A percentile compares a stretch with the other conserved stretches of the same genome.
Evolutionary conservation across 1,140 invertebrate genomes (phyloP).

Genomic region (Ceratina calcarata): DNA sequence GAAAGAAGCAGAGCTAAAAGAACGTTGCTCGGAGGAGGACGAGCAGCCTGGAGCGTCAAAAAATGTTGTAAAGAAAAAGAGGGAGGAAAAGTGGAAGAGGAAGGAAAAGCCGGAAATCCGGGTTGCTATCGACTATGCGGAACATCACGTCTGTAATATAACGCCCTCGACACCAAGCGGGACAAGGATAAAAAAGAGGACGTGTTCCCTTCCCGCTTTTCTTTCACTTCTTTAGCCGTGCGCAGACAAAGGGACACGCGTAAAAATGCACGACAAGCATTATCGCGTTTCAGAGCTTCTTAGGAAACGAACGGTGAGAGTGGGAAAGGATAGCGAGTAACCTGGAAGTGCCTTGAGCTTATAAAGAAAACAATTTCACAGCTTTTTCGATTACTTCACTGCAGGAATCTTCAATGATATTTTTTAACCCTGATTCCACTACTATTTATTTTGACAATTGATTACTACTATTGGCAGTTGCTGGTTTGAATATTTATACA

Average conservation of each 20-base stretch:
- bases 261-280: slow-evolving; percentile 20
- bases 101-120: slow-evolving; percentile 35
- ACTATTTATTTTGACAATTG: too few species aligned
- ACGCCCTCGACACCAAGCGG: slow-evolving; percentile 5
- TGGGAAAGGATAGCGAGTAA: not conserved
- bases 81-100: slow-evolving; percentile 8
- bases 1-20: too few species aligned
- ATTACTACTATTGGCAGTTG: too few species aligned
- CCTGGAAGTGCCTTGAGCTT: not conserved
- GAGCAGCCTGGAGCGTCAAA: not conserved
- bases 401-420: not conserved
- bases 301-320: not conserved
- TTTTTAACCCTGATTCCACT: not conserved
- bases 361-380: not conserved
- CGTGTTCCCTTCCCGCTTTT: slow-evolving; percentile 10
- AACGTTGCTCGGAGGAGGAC: slow-evolving; percentile 17
- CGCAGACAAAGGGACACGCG: slow-evolving; percentile 9
- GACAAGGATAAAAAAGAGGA: slow-evolving; percentile 25
- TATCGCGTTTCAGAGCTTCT: slow-evolving; percentile 32
- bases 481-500: too few species aligned
- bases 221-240: slow-evolving; percentile 30
- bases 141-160: slow-evolving; percentile 40
- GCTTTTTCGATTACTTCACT: not conserved
- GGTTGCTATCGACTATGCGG: slow-evolving; percentile 30
- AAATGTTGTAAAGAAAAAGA: slow-evolving; percentile 7